Percentiles rank a stretch among this genome's conserved stretches.
These are phyloP conservation scores for Cromileptes altivelis DNA, from an alignment of 2,113 vertebrate species.

Conservation along the genomic window DNA sequence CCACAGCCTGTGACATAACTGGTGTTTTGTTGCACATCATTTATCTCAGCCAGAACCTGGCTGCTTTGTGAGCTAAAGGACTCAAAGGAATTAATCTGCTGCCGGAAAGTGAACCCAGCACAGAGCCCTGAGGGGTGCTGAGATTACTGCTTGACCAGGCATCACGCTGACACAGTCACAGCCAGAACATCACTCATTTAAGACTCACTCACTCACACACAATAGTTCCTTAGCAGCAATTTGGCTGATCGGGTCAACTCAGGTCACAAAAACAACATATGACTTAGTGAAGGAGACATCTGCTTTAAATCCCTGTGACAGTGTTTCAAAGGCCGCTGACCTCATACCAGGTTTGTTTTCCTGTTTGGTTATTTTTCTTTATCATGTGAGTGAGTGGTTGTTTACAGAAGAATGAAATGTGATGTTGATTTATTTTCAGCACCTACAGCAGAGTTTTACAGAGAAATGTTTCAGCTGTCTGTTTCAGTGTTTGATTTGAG, in stretches of 20 bases:
- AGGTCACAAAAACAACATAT: conserved; percentile 18
- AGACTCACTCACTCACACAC: background rate
- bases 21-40: background rate
- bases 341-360: background rate
- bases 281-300: background rate
- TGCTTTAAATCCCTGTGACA: background rate
- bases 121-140: background rate
- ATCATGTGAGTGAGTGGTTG: too few species aligned
- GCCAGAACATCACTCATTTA: background rate
- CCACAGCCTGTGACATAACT: background rate
- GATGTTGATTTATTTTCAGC: background rate
- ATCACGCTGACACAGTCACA: background rate
- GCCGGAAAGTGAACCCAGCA: background rate
- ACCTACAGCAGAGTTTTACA: background rate
- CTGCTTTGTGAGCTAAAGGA: background rate
- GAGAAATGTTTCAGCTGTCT: background rate
- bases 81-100: background rate
- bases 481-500: background rate
- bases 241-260: conserved; percentile 14
- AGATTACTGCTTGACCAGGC: background rate
- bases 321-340: background rate
- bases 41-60: background rate
- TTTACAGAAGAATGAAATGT: background rate
- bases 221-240: conserved; percentile 24
- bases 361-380: background rate